Base-by-base conservation (phyloP, 2,888 invertebrate genomes). In the Drosophila maculinotata region DNA sequence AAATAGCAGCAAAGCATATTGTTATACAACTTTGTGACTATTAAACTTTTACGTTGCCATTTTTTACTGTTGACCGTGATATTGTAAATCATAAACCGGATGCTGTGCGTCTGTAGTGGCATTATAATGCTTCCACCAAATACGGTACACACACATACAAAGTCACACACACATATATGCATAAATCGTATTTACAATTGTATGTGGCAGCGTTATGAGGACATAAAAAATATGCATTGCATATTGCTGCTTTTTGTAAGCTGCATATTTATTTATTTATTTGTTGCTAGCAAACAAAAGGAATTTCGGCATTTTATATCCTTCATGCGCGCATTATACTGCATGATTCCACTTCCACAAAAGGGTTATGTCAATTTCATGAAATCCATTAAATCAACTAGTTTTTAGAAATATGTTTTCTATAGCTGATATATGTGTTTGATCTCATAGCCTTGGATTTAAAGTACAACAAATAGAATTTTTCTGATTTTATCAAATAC, bases 231-330 rank as follows among this genome's bases (percentile, higher is more conserved):
- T 57, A 45, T 71, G 58, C 75, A 56, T 66, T 39, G 75, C 63
- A 76, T 76, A 82, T 76, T 71, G 56, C 58, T 36, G 52, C 10
- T 35, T 54, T 45, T 42, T 59, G 67, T 85, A 75, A 85, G 78
- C 86, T 76, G 70, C 54, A 69, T 76, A 82, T 82, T 82, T 85
- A 85, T 79, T 73, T 81, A 82, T 80, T 77, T 78, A 72, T 80
- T 79, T 81, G 64, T 35, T 39, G 48, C 35, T 41, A 33, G 42
- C 74, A 73, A 76, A 85, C 74, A 76, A 80, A 85, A 60, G 68
- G 63, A 60, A 69, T 70, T 80, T 79, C 20, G 67, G 45, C 42
- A 64, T 73, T 76, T 73, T 66, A 70, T 59, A 71, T 68, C 58
- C 59, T 63, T 75, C 35, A 49, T 73, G 17, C 14, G 30, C 23